Evolutionary conservation across 1,140 invertebrate species (phyloP), one percentile per base, ranked within the genome.

Genomic region (Diabrotica virgifera): DNA sequence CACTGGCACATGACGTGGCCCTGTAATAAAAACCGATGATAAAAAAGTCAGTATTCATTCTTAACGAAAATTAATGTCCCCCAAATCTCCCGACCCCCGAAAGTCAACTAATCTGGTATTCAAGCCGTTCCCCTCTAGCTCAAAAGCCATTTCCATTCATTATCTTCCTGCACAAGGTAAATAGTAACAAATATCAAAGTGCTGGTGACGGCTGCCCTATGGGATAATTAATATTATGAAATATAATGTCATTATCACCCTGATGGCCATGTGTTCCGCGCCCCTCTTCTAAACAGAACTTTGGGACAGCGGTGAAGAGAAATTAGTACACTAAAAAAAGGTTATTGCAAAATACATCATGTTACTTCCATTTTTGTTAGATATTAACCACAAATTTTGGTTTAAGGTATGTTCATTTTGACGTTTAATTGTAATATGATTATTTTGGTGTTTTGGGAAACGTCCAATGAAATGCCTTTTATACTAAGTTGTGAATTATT

Each of bases 161-260:
- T 46, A 46, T 46, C 40, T 46, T 10, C 40, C 40, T 46, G 40
- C 40, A 46, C 40, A 46, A 46, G 40, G 40, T 46, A 46, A 46
- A 46, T 46, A 46, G 40, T 46, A 46, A 46, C 40, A 46, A 46
- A 46, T 46, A 46, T 46, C 40, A 46, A 46, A 46, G 40, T 46
- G 40, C 8, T 46, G 40, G 8, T 46, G 40, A 46, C 40, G 40
- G 40, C 40, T 46, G 40, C 40, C 40, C 40, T 46, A 46, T 46
- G 40, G 40, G 40, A 46, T 46, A 46, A 46, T 46, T 46, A 46
- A 46, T 46, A 46, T 46, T 46, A 46, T 46, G 40, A 46, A 46
- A 46, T 46, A 46, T 46, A 46, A 46, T 46, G 40, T 46, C 40
- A 46, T 46, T 46, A 46, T n/a, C 40, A 46, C 40, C 40, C 40